Percentiles rank a stretch among this genome's conserved stretches.
Evolutionary conservation across 2,113 vertebrate species (phyloP).

Genomic region (Pollachius pollachius): DNA sequence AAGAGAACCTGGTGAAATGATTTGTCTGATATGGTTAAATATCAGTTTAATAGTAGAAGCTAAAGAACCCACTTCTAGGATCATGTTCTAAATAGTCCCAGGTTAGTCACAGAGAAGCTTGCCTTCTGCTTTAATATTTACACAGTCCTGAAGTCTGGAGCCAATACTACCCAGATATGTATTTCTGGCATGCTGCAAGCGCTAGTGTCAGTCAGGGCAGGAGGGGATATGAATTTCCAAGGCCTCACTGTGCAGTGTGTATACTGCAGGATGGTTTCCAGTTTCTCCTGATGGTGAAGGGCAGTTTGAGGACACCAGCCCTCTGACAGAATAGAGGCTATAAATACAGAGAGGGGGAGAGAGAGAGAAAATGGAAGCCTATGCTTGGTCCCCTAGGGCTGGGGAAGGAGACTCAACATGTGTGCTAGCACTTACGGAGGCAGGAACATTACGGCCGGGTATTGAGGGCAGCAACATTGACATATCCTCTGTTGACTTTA

Average conservation of each 20-base stretch:
- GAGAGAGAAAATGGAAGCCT: slow-evolving; percentile 43
- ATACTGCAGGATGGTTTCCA: slow-evolving; percentile 36
- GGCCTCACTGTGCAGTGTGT: slow-evolving; percentile 26
- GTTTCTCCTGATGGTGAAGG: slow-evolving; percentile 56
- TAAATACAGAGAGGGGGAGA: slow-evolving; percentile 55
- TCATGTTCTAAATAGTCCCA: no score
- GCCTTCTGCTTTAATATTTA: no score
- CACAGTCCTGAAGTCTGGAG: slow-evolving; percentile 23
- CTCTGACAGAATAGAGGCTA: slow-evolving; percentile 49
- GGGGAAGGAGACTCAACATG: slow-evolving; percentile 47
- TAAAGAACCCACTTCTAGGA: no score
- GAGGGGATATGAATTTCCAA: slow-evolving; percentile 12
- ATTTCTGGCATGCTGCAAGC: neutral
- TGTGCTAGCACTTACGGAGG: slow-evolving; percentile 44
- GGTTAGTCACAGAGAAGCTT: no score
- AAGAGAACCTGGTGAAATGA: no score
- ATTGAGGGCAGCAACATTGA: slow-evolving; percentile 20
- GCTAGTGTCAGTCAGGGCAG: slow-evolving; percentile 29
- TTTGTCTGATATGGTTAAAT: no score
- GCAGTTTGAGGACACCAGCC: slow-evolving; percentile 61
- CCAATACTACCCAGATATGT: no score
- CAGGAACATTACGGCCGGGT: slow-evolving; percentile 25
- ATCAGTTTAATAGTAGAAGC: no score
- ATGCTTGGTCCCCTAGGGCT: slow-evolving; percentile 30
- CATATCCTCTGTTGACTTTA: slow-evolving; percentile 22